Evolutionary conservation across 2,797 vertebrate species (phyloP).

Genomic region (Pangasius larnaudii): DNA sequence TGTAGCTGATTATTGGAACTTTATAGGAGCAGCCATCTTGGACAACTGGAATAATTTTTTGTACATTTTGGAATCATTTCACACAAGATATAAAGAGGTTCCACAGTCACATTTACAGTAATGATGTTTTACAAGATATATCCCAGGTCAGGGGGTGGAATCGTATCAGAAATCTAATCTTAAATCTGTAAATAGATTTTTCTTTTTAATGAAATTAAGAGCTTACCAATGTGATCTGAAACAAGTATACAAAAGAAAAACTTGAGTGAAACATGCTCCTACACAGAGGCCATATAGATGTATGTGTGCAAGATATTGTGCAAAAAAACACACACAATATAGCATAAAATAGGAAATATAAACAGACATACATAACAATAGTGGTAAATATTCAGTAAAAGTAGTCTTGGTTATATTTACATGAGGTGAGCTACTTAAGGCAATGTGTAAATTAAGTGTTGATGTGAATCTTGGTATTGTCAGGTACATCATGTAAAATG

Average conservation of each 20-base stretch:
- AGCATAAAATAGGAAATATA: background rate
- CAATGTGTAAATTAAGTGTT: background rate
- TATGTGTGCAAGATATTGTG: conserved; percentile 2
- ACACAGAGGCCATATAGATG: too few relatives aligned
- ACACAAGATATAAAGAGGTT: background rate
- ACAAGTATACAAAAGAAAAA: background rate
- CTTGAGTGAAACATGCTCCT: background rate
- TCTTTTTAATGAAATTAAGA: background rate
- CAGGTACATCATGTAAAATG: background rate
- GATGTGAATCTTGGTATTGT: background rate
- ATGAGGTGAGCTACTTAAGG: background rate
- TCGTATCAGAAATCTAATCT: background rate
- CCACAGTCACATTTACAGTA: background rate
- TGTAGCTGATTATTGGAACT: background rate
- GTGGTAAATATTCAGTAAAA: background rate
- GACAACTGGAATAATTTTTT: background rate
- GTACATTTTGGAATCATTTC: background rate
- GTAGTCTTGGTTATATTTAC: background rate
- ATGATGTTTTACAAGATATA: background rate
- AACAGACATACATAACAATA: background rate
- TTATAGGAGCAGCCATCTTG: too few relatives aligned
- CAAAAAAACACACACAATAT: background rate
- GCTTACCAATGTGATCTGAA: background rate
- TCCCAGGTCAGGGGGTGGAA: background rate
- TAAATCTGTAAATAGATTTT: background rate